These are phyloP conservation scores for Calypte anna DNA, from an alignment of 2,113 vertebrate species.

Conservation along the genomic window DNA sequence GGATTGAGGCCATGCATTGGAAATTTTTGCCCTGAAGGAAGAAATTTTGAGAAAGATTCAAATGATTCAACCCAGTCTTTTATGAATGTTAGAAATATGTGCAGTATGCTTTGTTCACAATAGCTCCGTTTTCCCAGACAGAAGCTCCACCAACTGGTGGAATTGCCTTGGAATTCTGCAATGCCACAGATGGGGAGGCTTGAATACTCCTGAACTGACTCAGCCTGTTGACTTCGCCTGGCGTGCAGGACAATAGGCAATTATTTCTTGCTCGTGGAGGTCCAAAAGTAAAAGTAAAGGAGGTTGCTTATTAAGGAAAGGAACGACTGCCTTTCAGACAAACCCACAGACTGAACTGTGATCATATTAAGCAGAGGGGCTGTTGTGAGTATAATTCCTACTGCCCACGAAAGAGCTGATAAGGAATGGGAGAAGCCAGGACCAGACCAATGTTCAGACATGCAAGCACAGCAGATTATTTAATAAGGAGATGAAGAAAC, in stretches of 20 bases:
- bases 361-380: neutral
- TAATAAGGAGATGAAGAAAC: constrained; percentile 59
- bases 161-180: constrained; percentile 68
- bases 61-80: constrained; percentile 55
- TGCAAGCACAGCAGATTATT: constrained; percentile 57
- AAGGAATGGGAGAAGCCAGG: constrained; percentile 22
- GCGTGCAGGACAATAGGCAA: constrained; percentile 14
- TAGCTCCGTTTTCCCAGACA: constrained; percentile 70
- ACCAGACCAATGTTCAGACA: constrained; percentile 60
- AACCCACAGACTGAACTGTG: neutral
- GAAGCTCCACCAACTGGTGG: constrained; percentile 73
- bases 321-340: neutral
- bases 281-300: constrained; percentile 19
- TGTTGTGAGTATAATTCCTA: neutral
- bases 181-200: constrained; percentile 65
- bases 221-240: constrained; percentile 45
- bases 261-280: constrained; percentile 20
- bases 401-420: constrained; percentile 17
- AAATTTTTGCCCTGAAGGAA: constrained; percentile 63
- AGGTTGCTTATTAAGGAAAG: neutral
- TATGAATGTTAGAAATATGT: constrained; percentile 64
- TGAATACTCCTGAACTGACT: constrained; percentile 70
- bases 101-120: constrained; percentile 69
- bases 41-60: constrained; percentile 61
- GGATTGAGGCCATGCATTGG: neutral